Evolutionary conservation across 2,888 invertebrate species (phyloP).

Genomic region (Dromius quadrimaculatus): DNA sequence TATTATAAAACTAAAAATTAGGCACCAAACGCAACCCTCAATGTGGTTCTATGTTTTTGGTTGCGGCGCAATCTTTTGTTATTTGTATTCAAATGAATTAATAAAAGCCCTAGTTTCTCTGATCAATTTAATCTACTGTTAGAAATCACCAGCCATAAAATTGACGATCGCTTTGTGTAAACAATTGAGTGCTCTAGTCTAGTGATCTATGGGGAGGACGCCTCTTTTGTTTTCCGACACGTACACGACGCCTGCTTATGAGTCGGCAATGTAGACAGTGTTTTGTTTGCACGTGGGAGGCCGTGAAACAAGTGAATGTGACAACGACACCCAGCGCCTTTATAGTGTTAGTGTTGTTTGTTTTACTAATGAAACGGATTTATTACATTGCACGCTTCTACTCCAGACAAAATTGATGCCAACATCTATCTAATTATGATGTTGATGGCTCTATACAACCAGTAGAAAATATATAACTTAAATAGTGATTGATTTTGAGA

Average conservation of each 20-base stretch:
- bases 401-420: conserved; percentile 11
- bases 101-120: too few species aligned
- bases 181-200: conserved; percentile 11
- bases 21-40: too few species aligned
- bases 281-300: conserved; percentile 35
- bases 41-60: too few species aligned
- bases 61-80: too few species aligned
- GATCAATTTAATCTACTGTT: not conserved
- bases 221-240: conserved; percentile 17
- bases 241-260: conserved; percentile 12
- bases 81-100: too few species aligned
- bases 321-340: not conserved
- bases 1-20: too few species aligned
- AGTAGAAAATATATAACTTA: too few species aligned
- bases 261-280: conserved; percentile 26
- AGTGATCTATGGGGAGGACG: too few species aligned
- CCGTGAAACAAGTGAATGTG: conserved; percentile 24
- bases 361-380: conserved; percentile 34
- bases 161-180: conserved; percentile 13
- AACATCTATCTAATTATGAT: conserved; percentile 23
- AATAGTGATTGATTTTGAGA: too few species aligned
- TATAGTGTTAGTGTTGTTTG: conserved; percentile 17
- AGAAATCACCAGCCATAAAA: conserved; percentile 11
- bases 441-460: too few species aligned
- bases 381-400: conserved; percentile 21